phyloP scores from a whole-genome alignment of 1,140 invertebrate genomes.

The Drosophila chauvacae region DNA sequence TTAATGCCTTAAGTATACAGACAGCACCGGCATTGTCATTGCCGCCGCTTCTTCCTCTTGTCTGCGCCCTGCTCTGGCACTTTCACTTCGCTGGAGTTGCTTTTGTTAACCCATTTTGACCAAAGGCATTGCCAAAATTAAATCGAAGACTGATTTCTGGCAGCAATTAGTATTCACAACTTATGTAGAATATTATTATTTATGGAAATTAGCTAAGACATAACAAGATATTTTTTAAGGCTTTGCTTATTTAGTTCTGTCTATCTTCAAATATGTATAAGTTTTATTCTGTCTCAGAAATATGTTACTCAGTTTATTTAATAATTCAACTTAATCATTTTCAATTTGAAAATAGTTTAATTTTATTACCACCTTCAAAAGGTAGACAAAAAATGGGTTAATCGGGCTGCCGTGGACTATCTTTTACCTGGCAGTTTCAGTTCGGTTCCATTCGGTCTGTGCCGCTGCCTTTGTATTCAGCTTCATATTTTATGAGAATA shows the following conservation, averaged over 20 bases:
- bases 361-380: no score
- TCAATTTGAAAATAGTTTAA: no score
- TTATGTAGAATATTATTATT: no score
- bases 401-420: constrained; percentile 17
- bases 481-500: constrained; percentile 51
- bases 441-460: constrained; percentile 9
- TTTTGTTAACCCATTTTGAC: constrained; percentile 35
- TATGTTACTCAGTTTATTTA: no score
- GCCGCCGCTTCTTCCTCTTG: constrained; percentile 64
- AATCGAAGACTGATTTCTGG: no score
- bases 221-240: no score
- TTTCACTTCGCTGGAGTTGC: constrained; percentile 61
- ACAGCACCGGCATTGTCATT: constrained; percentile 69
- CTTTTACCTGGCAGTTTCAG: constrained; percentile 47
- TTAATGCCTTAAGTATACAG: constrained; percentile 76
- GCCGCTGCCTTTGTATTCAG: constrained; percentile 59
- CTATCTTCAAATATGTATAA: no score
- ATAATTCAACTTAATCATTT: no score
- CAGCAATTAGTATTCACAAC: no score
- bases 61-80: constrained; percentile 52
- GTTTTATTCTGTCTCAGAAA: no score
- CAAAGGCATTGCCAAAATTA: neutral
- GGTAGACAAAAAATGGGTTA: neutral
- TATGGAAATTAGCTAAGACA: no score
- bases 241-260: no score